Percentiles rank a stretch among this genome's conserved stretches.
Conservation (phyloP, 2,888 invertebrate species). For the Resseliella maxima region DNA sequence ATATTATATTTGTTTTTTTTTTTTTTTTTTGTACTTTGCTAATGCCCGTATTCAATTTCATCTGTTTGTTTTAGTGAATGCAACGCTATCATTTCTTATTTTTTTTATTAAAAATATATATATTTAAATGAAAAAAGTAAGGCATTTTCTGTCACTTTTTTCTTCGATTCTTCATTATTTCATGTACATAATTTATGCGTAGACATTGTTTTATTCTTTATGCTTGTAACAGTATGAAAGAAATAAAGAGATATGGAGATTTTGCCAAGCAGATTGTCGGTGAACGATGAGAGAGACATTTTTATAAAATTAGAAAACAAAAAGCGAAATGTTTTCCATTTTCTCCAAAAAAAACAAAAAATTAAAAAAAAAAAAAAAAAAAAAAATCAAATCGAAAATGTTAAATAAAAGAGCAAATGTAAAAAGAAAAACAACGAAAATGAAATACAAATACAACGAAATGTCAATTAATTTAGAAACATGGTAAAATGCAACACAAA, state of each 20-base stretch:
- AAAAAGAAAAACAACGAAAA: too few relatives aligned
- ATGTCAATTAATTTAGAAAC: neutral
- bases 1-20: neutral
- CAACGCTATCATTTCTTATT: neutral
- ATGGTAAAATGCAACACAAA: conserved; percentile 14
- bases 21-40: neutral
- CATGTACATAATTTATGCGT: conserved; percentile 41
- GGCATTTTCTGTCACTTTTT: neutral
- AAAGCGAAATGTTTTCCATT: conserved; percentile 13
- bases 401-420: neutral
- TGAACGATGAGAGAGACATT: too few relatives aligned
- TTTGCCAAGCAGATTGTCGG: too few relatives aligned
- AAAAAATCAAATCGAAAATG: neutral
- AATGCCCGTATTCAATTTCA: conserved; percentile 12
- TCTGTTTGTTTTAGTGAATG: neutral
- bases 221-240: neutral
- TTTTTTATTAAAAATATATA: neutral
- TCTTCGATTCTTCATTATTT: neutral
- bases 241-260: neutral
- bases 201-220: conserved; percentile 28
- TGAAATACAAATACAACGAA: neutral
- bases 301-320: conserved; percentile 17
- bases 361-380: neutral
- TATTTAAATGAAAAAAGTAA: neutral
- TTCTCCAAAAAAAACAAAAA: neutral